phyloP scores from a whole-genome alignment of 1,140 invertebrate species.

The Drosophila yakuba region DNA sequence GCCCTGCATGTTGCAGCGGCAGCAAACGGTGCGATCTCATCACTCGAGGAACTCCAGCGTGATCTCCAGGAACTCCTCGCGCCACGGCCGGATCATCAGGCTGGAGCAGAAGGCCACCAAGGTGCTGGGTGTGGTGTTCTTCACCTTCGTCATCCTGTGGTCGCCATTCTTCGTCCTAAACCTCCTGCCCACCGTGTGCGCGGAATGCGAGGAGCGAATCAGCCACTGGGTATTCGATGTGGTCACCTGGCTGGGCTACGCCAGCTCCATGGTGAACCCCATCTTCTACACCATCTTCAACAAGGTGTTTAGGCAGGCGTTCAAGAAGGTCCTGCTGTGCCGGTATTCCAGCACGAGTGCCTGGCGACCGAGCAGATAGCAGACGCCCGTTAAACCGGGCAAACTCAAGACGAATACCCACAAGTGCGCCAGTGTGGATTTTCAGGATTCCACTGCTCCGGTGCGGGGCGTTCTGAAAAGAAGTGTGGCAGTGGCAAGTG shows the following conservation, averaged over 20 bases:
- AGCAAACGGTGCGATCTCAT: slow-evolving; percentile 86
- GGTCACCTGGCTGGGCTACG: slow-evolving; percentile 96
- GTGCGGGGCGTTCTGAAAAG: slow-evolving; percentile 42
- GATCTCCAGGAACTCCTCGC: slow-evolving; percentile 91
- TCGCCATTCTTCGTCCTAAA: slow-evolving; percentile 97
- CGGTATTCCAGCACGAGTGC: slow-evolving; percentile 87
- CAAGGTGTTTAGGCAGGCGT: slow-evolving; percentile 95
- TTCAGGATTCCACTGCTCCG: slow-evolving; percentile 49
- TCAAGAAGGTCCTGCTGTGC: slow-evolving; percentile 94
- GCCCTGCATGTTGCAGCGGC: slow-evolving; percentile 84
- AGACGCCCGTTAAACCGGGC: slow-evolving; percentile 62
- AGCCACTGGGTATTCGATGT: slow-evolving; percentile 92
- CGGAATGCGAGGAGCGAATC: slow-evolving; percentile 90
- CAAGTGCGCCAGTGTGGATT: slow-evolving; percentile 67
- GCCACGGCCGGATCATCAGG: slow-evolving; percentile 92
- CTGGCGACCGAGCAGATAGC: slow-evolving; percentile 86
- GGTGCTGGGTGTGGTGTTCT: slow-evolving; percentile 96
- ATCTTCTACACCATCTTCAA: slow-evolving; percentile 98
- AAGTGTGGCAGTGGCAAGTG: slow-evolving; percentile 28
- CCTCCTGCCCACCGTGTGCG: slow-evolving; percentile 91
- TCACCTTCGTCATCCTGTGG: slow-evolving; percentile 97
- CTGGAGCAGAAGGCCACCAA: slow-evolving; percentile 97
- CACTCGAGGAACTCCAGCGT: slow-evolving; percentile 91
- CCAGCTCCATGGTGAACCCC: slow-evolving; percentile 96
- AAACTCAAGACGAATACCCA: slow-evolving; percentile 59